Evolutionary conservation across 2,888 invertebrate species (phyloP).

Genomic region (Sinotaia quadrata): DNA sequence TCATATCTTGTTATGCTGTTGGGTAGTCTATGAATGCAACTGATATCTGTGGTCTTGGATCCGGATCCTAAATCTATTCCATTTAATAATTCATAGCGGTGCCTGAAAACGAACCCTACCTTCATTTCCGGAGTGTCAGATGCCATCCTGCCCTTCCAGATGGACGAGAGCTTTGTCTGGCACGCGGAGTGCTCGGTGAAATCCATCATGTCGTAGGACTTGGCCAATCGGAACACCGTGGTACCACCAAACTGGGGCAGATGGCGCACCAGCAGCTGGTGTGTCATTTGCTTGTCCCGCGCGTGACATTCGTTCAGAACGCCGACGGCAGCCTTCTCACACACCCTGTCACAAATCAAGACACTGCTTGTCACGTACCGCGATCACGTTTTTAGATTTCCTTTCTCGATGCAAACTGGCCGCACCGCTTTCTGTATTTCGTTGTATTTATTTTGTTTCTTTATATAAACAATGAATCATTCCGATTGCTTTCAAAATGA

Average conservation of each 20-base stretch:
- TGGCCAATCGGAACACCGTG: conserved; percentile 66
- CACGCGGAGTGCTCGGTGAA: conserved; percentile 70
- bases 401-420: not conserved
- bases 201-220: conserved; percentile 65
- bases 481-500: no score
- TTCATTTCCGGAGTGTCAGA: conserved; percentile 66
- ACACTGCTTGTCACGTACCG: no score
- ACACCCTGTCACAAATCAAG: no score
- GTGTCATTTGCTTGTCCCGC: conserved; percentile 61
- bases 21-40: no score
- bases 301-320: conserved; percentile 67
- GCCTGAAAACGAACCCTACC: conserved; percentile 48
- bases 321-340: conserved; percentile 63
- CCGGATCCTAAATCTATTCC: no score
- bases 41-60: no score
- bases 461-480: no score
- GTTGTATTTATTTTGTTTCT: no score
- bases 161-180: conserved; percentile 70
- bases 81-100: no score
- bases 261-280: conserved; percentile 62
- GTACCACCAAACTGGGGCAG: conserved; percentile 59
- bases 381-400: no score
- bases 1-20: no score
- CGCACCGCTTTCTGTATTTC: no score
- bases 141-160: conserved; percentile 71